phyloP scores from a whole-genome alignment of 2,888 invertebrate genomes.

The Tromatobia lineatoria region DNA sequence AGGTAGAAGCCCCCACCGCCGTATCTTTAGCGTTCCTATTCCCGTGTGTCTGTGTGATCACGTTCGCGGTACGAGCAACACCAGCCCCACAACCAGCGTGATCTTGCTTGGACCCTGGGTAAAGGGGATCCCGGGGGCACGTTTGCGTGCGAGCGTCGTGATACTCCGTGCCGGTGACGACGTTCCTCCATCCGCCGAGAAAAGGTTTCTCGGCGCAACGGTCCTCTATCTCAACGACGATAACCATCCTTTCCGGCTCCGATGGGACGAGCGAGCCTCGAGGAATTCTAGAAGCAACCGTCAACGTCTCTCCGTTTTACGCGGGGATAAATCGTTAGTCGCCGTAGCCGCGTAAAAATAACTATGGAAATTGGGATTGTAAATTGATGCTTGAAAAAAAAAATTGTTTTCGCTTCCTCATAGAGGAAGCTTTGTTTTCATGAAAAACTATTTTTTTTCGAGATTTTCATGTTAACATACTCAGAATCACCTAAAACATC shows the following conservation, averaged over 20 bases:
- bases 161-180: conserved; percentile 90
- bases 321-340: too few relatives aligned
- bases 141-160: conserved; percentile 95
- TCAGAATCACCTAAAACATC: too few relatives aligned
- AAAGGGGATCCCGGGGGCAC: conserved; percentile 66
- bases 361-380: too few relatives aligned
- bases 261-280: conserved; percentile 25
- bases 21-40: conserved; percentile 34
- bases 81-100: conserved; percentile 8
- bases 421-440: too few relatives aligned
- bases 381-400: too few relatives aligned
- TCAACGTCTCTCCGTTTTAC: not conserved
- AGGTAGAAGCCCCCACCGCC: conserved; percentile 44
- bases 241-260: conserved; percentile 72
- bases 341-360: too few relatives aligned
- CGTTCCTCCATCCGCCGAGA: conserved; percentile 93
- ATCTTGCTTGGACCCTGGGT: conserved; percentile 42
- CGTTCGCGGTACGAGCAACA: conserved; percentile 67
- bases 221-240: conserved; percentile 88
- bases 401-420: too few relatives aligned
- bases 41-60: conserved; percentile 87
- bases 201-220: conserved; percentile 90
- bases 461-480: too few relatives aligned
- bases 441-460: too few relatives aligned
- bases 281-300: conserved; percentile 24